These are phyloP conservation scores for Dorcus hopei DNA, from an alignment of 2,888 invertebrate genomes.

Conservation along the genomic window DNA sequence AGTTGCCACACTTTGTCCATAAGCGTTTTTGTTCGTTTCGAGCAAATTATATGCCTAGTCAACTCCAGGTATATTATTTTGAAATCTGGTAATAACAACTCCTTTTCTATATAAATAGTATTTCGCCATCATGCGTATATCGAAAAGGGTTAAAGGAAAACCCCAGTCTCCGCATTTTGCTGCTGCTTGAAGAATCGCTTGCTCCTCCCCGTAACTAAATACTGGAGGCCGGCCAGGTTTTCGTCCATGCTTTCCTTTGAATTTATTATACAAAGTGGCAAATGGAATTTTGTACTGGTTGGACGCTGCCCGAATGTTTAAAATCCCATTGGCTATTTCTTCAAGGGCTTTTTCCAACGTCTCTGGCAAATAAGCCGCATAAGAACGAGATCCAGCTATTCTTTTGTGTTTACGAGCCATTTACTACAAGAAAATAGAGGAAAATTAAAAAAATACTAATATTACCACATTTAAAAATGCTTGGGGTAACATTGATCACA, in stretches of 20 bases:
- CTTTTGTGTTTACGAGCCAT: too few relatives aligned
- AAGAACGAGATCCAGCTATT: not conserved
- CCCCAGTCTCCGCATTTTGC: constrained; percentile 10
- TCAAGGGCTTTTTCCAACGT: not conserved
- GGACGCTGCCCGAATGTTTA: not conserved
- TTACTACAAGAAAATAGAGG: not conserved
- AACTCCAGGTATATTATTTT: constrained; percentile 21
- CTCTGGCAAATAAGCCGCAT: not conserved
- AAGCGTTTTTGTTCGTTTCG: constrained; percentile 14
- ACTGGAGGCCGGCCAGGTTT: too few relatives aligned
- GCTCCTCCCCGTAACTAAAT: not conserved
- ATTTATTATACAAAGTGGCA: too few relatives aligned
- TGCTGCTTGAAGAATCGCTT: constrained; percentile 6
- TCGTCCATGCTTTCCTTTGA: too few relatives aligned
- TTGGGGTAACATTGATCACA: too few relatives aligned
- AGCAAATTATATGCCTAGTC: constrained; percentile 18
- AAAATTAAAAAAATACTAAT: too few relatives aligned
- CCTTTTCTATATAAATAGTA: constrained; percentile 10
- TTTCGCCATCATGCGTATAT: constrained; percentile 10
- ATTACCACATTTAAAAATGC: too few relatives aligned
- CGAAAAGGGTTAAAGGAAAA: constrained; percentile 9
- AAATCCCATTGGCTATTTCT: not conserved
- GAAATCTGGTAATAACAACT: constrained; percentile 9
- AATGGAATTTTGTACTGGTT: too few relatives aligned
- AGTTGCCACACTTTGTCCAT: constrained; percentile 7